phyloP scores from a whole-genome alignment of 2,797 vertebrate species.

The Syndactyla subalaris region DNA sequence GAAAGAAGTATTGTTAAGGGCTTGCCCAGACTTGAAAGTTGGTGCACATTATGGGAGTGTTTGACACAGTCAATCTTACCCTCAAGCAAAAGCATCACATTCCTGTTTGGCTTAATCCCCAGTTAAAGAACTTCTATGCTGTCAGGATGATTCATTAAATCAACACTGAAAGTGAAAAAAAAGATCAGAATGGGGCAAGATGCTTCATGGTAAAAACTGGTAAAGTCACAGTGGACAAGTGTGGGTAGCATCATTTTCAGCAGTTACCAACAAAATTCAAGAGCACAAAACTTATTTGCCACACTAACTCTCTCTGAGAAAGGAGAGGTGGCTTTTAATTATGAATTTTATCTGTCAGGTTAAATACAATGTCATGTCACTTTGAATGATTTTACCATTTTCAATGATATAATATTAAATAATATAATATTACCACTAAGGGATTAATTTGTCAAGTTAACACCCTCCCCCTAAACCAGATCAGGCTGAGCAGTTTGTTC shows the following conservation, averaged over 20 bases:
- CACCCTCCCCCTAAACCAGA: background rate
- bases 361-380: background rate
- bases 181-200: background rate
- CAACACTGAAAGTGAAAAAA: background rate
- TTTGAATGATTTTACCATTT: background rate
- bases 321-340: background rate
- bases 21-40: slow-evolving; percentile 33
- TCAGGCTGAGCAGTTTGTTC: background rate
- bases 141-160: slow-evolving; percentile 48
- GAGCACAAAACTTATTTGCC: background rate
- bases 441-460: background rate
- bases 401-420: background rate
- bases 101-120: slow-evolving; percentile 31
- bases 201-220: background rate
- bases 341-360: background rate
- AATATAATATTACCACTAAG: background rate
- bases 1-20: background rate
- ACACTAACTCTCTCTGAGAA: background rate
- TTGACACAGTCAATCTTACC: background rate
- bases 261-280: background rate
- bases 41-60: background rate
- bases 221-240: background rate
- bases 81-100: slow-evolving; percentile 8
- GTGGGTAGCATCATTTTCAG: background rate
- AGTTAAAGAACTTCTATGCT: slow-evolving; percentile 7